These are phyloP conservation scores for Arnoldichthys spilopterus DNA, from an alignment of 2,797 vertebrate species.

Conservation along the genomic window DNA sequence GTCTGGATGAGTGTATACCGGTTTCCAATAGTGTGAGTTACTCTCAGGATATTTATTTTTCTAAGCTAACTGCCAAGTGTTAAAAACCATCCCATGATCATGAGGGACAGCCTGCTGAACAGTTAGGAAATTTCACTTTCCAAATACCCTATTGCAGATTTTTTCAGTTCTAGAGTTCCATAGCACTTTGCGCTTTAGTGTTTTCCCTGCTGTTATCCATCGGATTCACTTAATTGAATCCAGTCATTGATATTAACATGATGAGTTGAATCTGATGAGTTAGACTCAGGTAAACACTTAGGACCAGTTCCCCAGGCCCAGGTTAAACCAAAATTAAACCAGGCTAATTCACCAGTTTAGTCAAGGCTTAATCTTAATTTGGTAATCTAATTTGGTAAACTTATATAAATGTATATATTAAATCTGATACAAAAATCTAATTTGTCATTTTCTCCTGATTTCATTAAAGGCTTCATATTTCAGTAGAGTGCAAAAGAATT, in stretches of 20 bases:
- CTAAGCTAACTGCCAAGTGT: slow-evolving; percentile 38
- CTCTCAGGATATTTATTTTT: slow-evolving; percentile 49
- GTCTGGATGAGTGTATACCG: slow-evolving; percentile 21
- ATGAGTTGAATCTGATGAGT: slow-evolving; percentile 9
- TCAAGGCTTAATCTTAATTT: too few species aligned
- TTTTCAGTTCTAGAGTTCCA: slow-evolving; percentile 11
- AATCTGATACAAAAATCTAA: background rate
- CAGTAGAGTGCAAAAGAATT: slow-evolving; percentile 15
- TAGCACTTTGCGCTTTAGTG: background rate
- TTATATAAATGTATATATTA: background rate
- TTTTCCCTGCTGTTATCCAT: slow-evolving; percentile 18
- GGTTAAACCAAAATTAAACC: too few species aligned
- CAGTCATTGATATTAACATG: slow-evolving; percentile 17
- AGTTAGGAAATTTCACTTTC: slow-evolving; percentile 29
- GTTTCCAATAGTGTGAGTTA: slow-evolving; percentile 26
- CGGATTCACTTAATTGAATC: slow-evolving; percentile 6
- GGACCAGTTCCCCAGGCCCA: too few species aligned
- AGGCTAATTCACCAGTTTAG: too few species aligned
- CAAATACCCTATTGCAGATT: slow-evolving; percentile 8
- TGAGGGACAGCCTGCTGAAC: slow-evolving; percentile 22
- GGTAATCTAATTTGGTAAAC: background rate
- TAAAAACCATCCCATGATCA: slow-evolving; percentile 40
- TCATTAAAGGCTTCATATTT: slow-evolving; percentile 6
- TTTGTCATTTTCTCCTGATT: slow-evolving; percentile 7
- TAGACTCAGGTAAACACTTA: background rate